Evolutionary conservation across 2,888 invertebrate species (phyloP).

Genomic region (Oligia latruncula): DNA sequence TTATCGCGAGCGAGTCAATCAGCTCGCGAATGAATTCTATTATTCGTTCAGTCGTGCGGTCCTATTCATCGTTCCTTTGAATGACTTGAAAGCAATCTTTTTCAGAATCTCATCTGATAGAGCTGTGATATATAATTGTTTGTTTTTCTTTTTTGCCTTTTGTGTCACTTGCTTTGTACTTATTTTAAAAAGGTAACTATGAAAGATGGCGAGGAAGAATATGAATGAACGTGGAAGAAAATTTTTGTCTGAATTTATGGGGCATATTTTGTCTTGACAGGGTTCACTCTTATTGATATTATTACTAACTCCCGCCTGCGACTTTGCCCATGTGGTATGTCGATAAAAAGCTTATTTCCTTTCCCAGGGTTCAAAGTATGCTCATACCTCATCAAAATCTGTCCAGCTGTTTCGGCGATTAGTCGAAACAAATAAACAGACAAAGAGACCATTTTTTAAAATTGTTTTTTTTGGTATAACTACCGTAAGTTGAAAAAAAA

Average conservation of each 20-base stretch:
- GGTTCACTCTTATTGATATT: not conserved
- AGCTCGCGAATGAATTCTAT: constrained; percentile 61
- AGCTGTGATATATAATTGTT: constrained; percentile 47
- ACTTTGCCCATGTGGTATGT: not conserved
- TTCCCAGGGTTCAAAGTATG: not conserved
- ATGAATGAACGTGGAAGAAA: not conserved
- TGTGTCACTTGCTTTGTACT: constrained; percentile 22
- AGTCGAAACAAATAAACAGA: too few relatives aligned
- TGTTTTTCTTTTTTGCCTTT: constrained; percentile 34
- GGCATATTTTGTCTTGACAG: not conserved
- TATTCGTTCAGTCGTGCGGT: constrained; percentile 63
- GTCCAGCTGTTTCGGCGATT: too few relatives aligned
- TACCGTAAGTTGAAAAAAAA: too few relatives aligned
- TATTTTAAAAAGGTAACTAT: constrained; percentile 6
- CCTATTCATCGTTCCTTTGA: constrained; percentile 57
- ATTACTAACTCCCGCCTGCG: not conserved
- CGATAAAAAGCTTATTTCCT: not conserved
- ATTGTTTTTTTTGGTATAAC: too few relatives aligned
- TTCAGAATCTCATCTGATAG: constrained; percentile 57
- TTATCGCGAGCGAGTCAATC: constrained; percentile 61
- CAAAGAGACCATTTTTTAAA: too few relatives aligned
- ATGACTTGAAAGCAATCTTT: constrained; percentile 58
- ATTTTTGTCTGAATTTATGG: not conserved
- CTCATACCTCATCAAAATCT: too few relatives aligned
- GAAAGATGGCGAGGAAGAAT: not conserved